Conservation (phyloP, 2,113 vertebrate genomes). For the Ardeotis arabs region DNA sequence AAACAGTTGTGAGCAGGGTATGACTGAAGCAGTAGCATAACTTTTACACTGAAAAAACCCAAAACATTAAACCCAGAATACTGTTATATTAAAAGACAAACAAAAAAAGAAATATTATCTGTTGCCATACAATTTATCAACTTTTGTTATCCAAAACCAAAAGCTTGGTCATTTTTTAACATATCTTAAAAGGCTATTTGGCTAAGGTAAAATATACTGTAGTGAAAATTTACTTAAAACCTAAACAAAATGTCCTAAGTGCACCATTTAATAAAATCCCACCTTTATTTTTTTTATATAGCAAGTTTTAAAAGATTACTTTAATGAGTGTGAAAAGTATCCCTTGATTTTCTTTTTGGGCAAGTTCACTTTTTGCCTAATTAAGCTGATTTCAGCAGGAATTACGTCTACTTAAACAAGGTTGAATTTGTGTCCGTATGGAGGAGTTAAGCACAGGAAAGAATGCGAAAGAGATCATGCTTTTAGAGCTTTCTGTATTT, state of each 20-base stretch:
- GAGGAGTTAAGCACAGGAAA: not conserved
- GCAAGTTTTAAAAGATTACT: not conserved
- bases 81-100: not conserved
- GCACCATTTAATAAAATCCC: not conserved
- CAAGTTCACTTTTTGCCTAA: not conserved
- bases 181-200: not conserved
- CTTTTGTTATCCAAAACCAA: not conserved
- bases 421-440: not conserved
- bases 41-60: not conserved
- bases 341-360: not conserved
- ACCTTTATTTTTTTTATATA: not conserved
- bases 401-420: not conserved
- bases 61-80: not conserved
- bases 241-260: not conserved
- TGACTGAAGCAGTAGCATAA: not conserved
- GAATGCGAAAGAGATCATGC: not conserved
- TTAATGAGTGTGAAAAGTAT: not conserved
- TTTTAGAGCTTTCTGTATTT: not conserved
- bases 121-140: not conserved
- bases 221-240: not conserved
- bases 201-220: not conserved
- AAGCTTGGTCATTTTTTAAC: not conserved
- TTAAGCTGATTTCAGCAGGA: not conserved
- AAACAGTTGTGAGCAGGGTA: not conserved
- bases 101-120: not conserved